Conservation (phyloP, 1,140 invertebrate genomes). For the Ostrea edulis region DNA sequence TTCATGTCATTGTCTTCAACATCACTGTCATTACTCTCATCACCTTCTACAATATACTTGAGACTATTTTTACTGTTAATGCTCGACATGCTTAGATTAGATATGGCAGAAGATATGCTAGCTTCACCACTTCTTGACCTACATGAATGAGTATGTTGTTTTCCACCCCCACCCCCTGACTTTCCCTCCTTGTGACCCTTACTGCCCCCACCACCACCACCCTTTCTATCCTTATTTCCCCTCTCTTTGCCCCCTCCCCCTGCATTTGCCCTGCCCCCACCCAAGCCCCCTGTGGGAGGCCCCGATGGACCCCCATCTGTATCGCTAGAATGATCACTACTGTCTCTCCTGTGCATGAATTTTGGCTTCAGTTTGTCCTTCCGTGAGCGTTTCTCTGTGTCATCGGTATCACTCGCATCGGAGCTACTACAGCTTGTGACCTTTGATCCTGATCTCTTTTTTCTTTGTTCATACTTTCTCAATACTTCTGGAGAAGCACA, state of each 20-base stretch:
- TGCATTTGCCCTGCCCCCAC: conserved; percentile 60
- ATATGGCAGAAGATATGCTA: conserved; percentile 54
- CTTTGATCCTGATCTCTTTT: conserved; percentile 85
- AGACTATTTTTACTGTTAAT: conserved; percentile 64
- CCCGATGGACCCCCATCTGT: conserved; percentile 72
- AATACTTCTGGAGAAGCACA: conserved; percentile 79
- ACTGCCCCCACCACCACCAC: conserved; percentile 64
- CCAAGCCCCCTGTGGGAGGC: conserved; percentile 58
- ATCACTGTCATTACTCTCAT: conserved; percentile 65
- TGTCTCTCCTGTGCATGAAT: conserved; percentile 75
- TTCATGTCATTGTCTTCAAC: conserved; percentile 56
- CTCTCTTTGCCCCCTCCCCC: conserved; percentile 59
- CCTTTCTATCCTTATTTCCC: conserved; percentile 58
- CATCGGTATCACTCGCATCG: conserved; percentile 92
- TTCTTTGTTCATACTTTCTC: conserved; percentile 83
- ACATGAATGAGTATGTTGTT: conserved; percentile 44
- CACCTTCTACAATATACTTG: conserved; percentile 65
- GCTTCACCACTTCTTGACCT: conserved; percentile 44
- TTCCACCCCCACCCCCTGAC: conserved; percentile 51
- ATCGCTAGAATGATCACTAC: conserved; percentile 79
- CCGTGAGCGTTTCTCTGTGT: conserved; percentile 90
- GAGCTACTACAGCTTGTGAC: conserved; percentile 93
- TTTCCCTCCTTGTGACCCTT: conserved; percentile 56
- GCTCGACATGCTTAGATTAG: conserved; percentile 59
- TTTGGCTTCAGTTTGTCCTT: conserved; percentile 85